Evolutionary conservation across 1,140 invertebrate genomes (phyloP).

Genomic region (Eufriesea mexicana): DNA sequence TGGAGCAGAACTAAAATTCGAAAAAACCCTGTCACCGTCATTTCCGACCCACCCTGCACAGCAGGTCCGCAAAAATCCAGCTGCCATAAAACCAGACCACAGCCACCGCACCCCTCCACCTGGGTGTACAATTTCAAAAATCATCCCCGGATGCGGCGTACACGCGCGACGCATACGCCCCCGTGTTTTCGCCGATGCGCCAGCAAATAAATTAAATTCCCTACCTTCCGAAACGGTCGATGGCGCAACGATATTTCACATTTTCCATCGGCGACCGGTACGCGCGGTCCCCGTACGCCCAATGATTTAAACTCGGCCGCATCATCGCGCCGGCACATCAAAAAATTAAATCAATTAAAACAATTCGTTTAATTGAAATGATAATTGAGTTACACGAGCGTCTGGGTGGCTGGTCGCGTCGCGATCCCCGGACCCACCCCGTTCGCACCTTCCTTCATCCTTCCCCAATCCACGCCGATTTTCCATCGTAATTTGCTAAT

Average conservation of each 20-base stretch:
- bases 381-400: slow-evolving; percentile 43
- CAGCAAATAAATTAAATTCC: slow-evolving; percentile 61
- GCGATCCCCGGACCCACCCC: too few relatives aligned
- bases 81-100: background rate
- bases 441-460: background rate
- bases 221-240: slow-evolving; percentile 29
- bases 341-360: slow-evolving; percentile 59
- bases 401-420: background rate
- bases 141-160: background rate
- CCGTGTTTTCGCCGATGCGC: slow-evolving; percentile 31
- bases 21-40: too few relatives aligned
- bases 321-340: slow-evolving; percentile 17
- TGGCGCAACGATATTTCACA: slow-evolving; percentile 55
- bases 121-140: slow-evolving; percentile 41
- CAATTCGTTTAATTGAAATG: slow-evolving; percentile 58
- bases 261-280: slow-evolving; percentile 52
- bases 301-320: slow-evolving; percentile 54
- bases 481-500: background rate
- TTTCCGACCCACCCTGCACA: too few relatives aligned
- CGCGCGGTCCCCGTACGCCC: slow-evolving; percentile 1
- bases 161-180: background rate
- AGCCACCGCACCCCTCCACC: too few relatives aligned
- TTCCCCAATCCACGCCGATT: too few relatives aligned
- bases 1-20: too few relatives aligned
- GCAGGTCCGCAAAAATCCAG: background rate